Evolutionary conservation across 2,797 vertebrate genomes (phyloP).

Genomic region (Tiaroga cobitis): DNA sequence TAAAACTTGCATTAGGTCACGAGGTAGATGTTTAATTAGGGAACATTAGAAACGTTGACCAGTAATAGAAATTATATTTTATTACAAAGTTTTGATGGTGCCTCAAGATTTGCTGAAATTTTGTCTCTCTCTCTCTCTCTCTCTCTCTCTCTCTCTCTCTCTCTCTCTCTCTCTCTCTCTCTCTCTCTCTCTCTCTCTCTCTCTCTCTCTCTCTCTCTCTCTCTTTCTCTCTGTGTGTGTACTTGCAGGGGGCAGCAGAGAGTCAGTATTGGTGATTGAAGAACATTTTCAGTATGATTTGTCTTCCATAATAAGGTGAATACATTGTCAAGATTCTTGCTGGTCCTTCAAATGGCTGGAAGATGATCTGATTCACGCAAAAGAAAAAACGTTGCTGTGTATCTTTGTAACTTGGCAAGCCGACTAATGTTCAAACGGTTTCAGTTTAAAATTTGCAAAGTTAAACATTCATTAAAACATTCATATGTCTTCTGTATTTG

Average conservation of each 20-base stretch:
- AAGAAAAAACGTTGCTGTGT: not conserved
- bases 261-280: not conserved
- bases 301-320: not conserved
- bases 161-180: too few relatives aligned
- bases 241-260: constrained; percentile 7
- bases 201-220: too few relatives aligned
- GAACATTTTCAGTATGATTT: not conserved
- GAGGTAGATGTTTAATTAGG: not conserved
- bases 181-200: too few relatives aligned
- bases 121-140: too few relatives aligned
- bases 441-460: not conserved
- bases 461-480: not conserved
- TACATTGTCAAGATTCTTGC: not conserved
- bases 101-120: not conserved
- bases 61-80: not conserved
- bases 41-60: not conserved
- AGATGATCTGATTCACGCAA: not conserved
- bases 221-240: too few relatives aligned
- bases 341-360: not conserved
- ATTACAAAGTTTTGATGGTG: not conserved
- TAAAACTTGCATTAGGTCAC: not conserved
- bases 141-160: too few relatives aligned
- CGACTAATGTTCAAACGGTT: not conserved
- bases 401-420: not conserved
- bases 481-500: too few relatives aligned